Evolutionary conservation across 2,113 vertebrate species (phyloP).

Genomic region (Glareola pratincola): DNA sequence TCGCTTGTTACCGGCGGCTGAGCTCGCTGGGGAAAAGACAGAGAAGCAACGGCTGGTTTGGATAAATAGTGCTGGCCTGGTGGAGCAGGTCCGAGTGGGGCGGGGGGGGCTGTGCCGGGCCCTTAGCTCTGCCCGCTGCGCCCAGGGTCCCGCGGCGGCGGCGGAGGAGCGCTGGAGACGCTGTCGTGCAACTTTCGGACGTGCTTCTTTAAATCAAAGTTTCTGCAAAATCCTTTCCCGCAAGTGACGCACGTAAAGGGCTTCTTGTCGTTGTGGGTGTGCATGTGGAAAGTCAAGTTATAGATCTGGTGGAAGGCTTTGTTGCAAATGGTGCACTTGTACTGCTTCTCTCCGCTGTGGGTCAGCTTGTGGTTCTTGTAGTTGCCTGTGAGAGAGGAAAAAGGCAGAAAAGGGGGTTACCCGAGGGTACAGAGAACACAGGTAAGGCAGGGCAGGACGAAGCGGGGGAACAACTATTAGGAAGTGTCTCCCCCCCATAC

Average conservation of each 20-base stretch:
- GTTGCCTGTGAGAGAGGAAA: slow-evolving; percentile 30
- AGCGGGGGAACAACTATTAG: slow-evolving; percentile 42
- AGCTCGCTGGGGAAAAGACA: slow-evolving; percentile 71
- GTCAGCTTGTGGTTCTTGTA: slow-evolving; percentile 93
- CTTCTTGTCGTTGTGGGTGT: slow-evolving; percentile 93
- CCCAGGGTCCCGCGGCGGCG: slow-evolving; percentile 77
- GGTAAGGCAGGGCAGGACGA: background rate
- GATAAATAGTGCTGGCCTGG: slow-evolving; percentile 73
- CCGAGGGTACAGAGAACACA: background rate
- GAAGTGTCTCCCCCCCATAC: slow-evolving; percentile 71
- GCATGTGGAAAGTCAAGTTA: slow-evolving; percentile 92
- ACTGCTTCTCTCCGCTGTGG: slow-evolving; percentile 91
- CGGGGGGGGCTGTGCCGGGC: background rate
- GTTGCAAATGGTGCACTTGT: slow-evolving; percentile 89
- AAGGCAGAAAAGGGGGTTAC: background rate
- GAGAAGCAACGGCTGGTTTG: slow-evolving; percentile 65
- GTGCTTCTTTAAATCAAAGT: slow-evolving; percentile 93
- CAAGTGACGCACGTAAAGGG: slow-evolving; percentile 88
- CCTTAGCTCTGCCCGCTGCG: slow-evolving; percentile 84
- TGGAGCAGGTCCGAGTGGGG: slow-evolving; percentile 24
- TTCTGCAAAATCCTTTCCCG: slow-evolving; percentile 89
- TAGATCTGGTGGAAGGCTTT: slow-evolving; percentile 93
- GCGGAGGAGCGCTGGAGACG: slow-evolving; percentile 68
- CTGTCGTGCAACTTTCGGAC: slow-evolving; percentile 89
- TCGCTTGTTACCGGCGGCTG: slow-evolving; percentile 63